Conservation (phyloP, 2,888 invertebrate genomes). For the Acanthacorydalis orientalis region DNA sequence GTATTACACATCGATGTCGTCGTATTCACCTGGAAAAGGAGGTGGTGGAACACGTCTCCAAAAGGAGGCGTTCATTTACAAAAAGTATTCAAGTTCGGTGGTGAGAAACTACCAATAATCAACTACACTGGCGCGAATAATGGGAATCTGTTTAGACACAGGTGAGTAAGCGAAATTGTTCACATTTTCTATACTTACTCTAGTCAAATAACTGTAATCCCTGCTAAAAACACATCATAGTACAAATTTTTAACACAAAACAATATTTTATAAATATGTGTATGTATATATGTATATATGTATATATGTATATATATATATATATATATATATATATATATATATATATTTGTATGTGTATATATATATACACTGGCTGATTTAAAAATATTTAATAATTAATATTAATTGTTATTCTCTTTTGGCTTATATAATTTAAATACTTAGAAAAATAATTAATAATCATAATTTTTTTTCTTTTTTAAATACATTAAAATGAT, state of each 20-base stretch:
- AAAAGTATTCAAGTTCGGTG: not conserved
- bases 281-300: not conserved
- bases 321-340: no score
- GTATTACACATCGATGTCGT: not conserved
- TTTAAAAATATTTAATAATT: no score
- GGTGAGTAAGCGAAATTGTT: conserved; percentile 29
- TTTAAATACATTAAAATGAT: no score
- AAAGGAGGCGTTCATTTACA: not conserved
- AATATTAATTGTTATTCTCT: no score
- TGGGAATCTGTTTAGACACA: conserved; percentile 39
- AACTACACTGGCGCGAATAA: conserved; percentile 1
- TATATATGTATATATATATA: no score
- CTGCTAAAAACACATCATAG: no score
- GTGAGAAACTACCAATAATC: not conserved
- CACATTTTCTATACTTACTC: not conserved
- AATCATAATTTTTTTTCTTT: no score
- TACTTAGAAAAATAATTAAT: no score
- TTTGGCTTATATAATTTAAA: no score
- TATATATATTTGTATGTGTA: not conserved
- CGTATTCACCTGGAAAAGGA: not conserved
- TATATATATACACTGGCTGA: no score
- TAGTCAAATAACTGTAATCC: no score
- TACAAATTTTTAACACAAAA: no score
- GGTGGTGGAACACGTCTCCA: not conserved
- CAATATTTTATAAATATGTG: not conserved